Conservation (phyloP, 2,113 vertebrate species). For the Oxyruncus cristatus region DNA sequence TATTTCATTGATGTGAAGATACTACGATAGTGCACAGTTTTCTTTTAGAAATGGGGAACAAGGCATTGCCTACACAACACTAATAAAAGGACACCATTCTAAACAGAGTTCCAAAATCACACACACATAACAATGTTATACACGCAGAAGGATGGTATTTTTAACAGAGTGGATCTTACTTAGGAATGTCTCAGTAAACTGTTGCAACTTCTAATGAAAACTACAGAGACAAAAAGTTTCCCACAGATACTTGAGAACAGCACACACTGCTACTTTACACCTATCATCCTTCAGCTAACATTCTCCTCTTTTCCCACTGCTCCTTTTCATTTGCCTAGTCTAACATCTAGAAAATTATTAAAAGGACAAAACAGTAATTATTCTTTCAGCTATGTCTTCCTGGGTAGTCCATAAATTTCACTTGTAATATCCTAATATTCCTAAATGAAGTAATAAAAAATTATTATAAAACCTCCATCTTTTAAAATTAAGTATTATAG, state of each 20-base stretch:
- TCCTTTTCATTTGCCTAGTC: neutral
- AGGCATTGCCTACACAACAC: neutral
- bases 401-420: neutral
- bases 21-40: neutral
- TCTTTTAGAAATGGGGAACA: neutral
- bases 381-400: neutral
- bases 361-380: neutral
- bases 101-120: neutral
- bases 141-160: neutral
- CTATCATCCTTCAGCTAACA: neutral
- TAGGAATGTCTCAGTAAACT: neutral
- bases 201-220: neutral
- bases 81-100: neutral
- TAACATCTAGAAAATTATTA: neutral
- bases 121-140: neutral
- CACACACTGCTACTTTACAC: neutral
- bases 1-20: neutral
- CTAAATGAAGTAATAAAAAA: neutral
- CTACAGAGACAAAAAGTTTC: neutral
- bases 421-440: neutral
- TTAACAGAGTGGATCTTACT: neutral
- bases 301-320: neutral
- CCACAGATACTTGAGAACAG: neutral
- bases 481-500: neutral
- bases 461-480: neutral